Evolutionary conservation across 1,140 invertebrate genomes (phyloP).

Genomic region (Phortica variegata): DNA sequence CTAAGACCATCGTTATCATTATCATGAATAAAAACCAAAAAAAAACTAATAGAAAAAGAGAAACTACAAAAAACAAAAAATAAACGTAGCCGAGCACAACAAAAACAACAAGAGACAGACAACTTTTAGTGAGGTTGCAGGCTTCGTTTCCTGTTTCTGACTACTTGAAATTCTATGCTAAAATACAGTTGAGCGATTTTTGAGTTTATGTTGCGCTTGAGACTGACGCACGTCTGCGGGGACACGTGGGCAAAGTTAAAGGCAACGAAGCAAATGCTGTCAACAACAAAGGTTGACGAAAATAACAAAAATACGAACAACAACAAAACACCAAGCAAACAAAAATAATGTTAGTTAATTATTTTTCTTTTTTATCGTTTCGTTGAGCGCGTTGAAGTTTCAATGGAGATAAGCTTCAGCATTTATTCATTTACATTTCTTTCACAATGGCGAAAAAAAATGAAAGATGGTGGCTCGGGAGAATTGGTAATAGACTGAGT

Average conservation of each 20-base stretch:
- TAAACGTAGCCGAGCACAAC: neutral
- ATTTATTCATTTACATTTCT: neutral
- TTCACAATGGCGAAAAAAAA: too few relatives aligned
- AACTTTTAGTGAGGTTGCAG: conserved; percentile 9
- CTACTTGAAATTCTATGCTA: conserved; percentile 47
- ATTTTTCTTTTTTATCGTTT: conserved; percentile 32
- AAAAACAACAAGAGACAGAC: neutral
- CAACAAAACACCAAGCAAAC: conserved; percentile 29
- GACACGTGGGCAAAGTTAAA: too few relatives aligned
- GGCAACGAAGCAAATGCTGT: conserved; percentile 16
- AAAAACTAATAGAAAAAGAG: neutral
- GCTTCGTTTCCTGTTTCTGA: conserved; percentile 3
- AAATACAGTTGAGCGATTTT: conserved; percentile 50
- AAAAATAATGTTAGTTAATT: conserved; percentile 53
- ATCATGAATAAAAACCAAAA: neutral
- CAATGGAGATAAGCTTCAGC: neutral
- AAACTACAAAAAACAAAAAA: neutral
- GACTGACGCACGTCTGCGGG: too few relatives aligned
- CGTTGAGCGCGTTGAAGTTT: conserved; percentile 23
- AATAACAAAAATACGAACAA: neutral
- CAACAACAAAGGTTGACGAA: neutral
- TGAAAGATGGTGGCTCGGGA: too few relatives aligned
- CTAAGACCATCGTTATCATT: neutral
- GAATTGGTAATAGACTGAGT: too few relatives aligned
- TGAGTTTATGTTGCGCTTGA: conserved; percentile 18